A percentile compares a stretch with the other conserved stretches of the same genome.
phyloP scores from a whole-genome alignment of 2,888 invertebrate species.

The Tenthredo mesomela region DNA sequence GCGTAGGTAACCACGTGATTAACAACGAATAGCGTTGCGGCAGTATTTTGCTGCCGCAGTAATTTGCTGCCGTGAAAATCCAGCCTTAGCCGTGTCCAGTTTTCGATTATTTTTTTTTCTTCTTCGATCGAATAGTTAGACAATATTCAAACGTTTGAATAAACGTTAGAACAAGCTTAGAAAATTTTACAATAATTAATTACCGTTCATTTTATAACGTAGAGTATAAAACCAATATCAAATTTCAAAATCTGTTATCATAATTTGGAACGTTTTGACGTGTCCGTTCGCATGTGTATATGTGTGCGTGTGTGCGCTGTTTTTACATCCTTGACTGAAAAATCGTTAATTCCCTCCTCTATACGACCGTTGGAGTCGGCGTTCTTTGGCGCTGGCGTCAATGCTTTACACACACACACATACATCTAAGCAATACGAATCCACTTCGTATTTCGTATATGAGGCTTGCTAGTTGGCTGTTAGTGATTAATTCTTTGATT shows the following conservation, averaged over 20 bases:
- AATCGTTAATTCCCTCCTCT: constrained; percentile 38
- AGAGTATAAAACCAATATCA: not conserved
- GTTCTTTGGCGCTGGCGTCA: constrained; percentile 31
- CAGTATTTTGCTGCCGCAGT: too few relatives aligned
- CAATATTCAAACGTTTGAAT: not conserved
- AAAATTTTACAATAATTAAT: not conserved
- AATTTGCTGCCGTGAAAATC: too few relatives aligned
- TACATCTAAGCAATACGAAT: not conserved
- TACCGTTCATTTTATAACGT: not conserved
- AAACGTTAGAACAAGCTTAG: not conserved
- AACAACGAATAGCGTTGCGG: too few relatives aligned
- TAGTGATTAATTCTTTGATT: constrained; percentile 25
- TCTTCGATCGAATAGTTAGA: not conserved
- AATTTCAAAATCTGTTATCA: not conserved
- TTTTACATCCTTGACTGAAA: not conserved
- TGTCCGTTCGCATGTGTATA: not conserved
- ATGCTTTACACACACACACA: not conserved
- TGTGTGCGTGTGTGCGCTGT: not conserved
- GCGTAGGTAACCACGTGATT: too few relatives aligned
- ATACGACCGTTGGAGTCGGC: constrained; percentile 8
- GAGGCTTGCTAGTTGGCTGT: not conserved
- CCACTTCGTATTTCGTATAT: not conserved
- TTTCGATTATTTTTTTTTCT: not conserved
- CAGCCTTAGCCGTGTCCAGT: not conserved
- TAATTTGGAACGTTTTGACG: not conserved